A percentile compares a stretch with the other conserved stretches of the same genome.
Conservation (phyloP, 30 jellyfish, hydroid and myxozoan genomes). For the Aurelia coerulea region DNA sequence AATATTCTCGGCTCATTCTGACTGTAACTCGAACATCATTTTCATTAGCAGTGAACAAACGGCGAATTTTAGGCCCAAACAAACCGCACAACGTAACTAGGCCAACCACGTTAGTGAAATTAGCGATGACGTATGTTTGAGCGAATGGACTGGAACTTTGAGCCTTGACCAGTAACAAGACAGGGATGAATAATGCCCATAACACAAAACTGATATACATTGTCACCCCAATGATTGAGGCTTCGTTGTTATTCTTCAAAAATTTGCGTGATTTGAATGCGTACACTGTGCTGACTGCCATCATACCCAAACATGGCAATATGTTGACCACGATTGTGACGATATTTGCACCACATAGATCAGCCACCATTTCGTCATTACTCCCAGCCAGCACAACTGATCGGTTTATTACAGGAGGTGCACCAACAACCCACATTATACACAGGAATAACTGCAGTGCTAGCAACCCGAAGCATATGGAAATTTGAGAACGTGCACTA, state of each 20-base stretch:
- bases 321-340: slow-evolving; percentile 26
- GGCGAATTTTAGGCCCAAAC: slow-evolving; percentile 33
- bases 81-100: slow-evolving; percentile 18
- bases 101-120: slow-evolving; percentile 30
- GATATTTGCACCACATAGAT: slow-evolving; percentile 26
- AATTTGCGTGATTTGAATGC: slow-evolving; percentile 71
- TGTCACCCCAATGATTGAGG: slow-evolving; percentile 43
- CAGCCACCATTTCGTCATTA: slow-evolving; percentile 47
- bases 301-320: slow-evolving; percentile 41
- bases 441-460: slow-evolving; percentile 75
- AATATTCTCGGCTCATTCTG: too few relatives aligned
- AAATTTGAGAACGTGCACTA: slow-evolving; percentile 73
- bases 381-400: slow-evolving; percentile 6
- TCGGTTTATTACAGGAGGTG: slow-evolving; percentile 63
- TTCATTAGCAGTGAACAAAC: not conserved
- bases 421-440: slow-evolving; percentile 79
- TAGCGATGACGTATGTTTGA: slow-evolving; percentile 35
- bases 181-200: slow-evolving; percentile 61
- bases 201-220: slow-evolving; percentile 54
- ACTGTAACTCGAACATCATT: too few relatives aligned
- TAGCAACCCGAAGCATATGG: slow-evolving; percentile 71
- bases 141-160: slow-evolving; percentile 24
- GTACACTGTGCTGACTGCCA: slow-evolving; percentile 53
- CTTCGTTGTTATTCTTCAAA: slow-evolving; percentile 63
- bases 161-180: slow-evolving; percentile 24